Percentiles rank a stretch among this genome's conserved stretches.
Evolutionary conservation across 2,113 vertebrate species (phyloP).

Genomic region (Halichoerus grypus): DNA sequence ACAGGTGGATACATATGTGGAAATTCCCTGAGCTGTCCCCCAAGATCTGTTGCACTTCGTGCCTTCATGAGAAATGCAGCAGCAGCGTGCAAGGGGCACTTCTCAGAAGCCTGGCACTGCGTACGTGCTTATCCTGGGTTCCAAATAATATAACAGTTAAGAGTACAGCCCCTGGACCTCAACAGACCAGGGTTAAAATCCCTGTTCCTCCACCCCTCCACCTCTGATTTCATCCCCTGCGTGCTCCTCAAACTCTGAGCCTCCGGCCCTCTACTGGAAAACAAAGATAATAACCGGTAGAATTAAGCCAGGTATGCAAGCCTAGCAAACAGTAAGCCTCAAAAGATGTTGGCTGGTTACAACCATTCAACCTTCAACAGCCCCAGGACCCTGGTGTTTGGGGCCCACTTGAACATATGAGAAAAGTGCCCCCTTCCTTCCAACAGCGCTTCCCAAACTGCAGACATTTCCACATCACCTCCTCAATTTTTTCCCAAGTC

Average conservation of each 20-base stretch:
- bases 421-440: background rate
- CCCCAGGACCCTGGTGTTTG: background rate
- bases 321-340: background rate
- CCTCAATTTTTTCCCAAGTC: background rate
- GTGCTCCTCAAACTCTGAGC: background rate
- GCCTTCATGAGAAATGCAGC: background rate
- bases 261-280: background rate
- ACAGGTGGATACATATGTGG: background rate
- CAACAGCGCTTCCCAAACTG: background rate
- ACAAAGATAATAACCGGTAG: background rate
- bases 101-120: background rate
- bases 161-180: background rate
- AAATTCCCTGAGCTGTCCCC: background rate
- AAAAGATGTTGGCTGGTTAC: background rate
- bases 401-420: background rate
- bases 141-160: background rate
- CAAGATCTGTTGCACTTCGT: background rate
- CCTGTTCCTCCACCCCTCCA: background rate
- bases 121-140: background rate
- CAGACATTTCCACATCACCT: background rate
- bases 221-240: background rate
- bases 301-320: background rate
- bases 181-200: background rate
- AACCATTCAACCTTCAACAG: background rate
- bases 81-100: fast-evolving